Evolutionary conservation across 2,888 invertebrate species (phyloP).

Genomic region (Gymnoscelis rufifasciata): DNA sequence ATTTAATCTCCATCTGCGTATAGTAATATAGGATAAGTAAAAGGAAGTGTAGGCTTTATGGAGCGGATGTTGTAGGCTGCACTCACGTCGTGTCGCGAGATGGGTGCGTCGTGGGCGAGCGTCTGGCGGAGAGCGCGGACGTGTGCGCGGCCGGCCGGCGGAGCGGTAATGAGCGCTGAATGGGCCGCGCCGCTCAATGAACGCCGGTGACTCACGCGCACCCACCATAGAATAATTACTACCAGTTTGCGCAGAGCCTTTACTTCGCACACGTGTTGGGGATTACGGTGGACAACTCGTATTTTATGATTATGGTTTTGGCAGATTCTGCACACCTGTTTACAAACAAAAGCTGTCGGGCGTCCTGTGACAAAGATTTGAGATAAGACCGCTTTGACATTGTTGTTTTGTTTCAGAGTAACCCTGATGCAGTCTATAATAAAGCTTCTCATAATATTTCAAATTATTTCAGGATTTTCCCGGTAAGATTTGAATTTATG

Average conservation of each 20-base stretch:
- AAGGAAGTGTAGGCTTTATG: slow-evolving; percentile 33
- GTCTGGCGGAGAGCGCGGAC: slow-evolving; percentile 69
- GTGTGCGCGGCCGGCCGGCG: slow-evolving; percentile 76
- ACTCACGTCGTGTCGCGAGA: slow-evolving; percentile 69
- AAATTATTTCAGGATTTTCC: too few species aligned
- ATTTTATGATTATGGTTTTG: slow-evolving; percentile 23
- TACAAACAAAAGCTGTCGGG: slow-evolving; percentile 24
- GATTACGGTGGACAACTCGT: slow-evolving; percentile 43
- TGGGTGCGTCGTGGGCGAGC: slow-evolving; percentile 62
- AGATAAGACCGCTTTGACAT: neutral
- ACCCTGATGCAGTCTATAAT: too few species aligned
- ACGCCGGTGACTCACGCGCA: slow-evolving; percentile 71
- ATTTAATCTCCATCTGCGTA: slow-evolving; percentile 72
- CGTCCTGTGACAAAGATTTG: neutral
- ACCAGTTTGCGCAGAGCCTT: slow-evolving; percentile 52
- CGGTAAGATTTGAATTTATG: too few species aligned
- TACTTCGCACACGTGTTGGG: slow-evolving; percentile 52
- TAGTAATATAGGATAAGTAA: slow-evolving; percentile 35
- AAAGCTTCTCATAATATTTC: too few species aligned
- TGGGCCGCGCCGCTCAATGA: slow-evolving; percentile 64
- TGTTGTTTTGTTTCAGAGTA: slow-evolving; percentile 1
- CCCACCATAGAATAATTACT: slow-evolving; percentile 69
- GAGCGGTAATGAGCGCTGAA: slow-evolving; percentile 68
- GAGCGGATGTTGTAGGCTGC: slow-evolving; percentile 69
- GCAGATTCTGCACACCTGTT: slow-evolving; percentile 28